Evolutionary conservation across 2,113 vertebrate genomes (phyloP).

Genomic region (Stigmatopora nigra): DNA sequence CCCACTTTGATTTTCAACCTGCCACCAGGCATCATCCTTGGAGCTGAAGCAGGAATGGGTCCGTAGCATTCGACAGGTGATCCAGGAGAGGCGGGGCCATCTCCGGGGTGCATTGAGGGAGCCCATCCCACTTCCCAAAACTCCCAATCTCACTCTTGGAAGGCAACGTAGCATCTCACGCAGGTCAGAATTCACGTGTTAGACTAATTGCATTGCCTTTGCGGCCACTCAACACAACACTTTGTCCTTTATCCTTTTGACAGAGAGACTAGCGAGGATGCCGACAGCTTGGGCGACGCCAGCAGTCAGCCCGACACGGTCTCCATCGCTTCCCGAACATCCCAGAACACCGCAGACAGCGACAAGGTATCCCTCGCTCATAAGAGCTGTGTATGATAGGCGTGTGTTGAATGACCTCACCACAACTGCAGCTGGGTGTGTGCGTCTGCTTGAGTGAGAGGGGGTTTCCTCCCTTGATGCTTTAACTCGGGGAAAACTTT

Average conservation of each 20-base stretch:
- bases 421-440: slow-evolving; percentile 47
- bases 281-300: slow-evolving; percentile 93
- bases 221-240: background rate
- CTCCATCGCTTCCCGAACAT: slow-evolving; percentile 94
- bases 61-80: slow-evolving; percentile 94
- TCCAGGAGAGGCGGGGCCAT: slow-evolving; percentile 96
- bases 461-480: slow-evolving; percentile 35
- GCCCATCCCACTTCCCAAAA: slow-evolving; percentile 94
- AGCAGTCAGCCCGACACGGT: slow-evolving; percentile 98
- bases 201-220: too few species aligned
- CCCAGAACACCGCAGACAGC: slow-evolving; percentile 96
- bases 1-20: background rate
- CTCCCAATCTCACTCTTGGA: slow-evolving; percentile 74
- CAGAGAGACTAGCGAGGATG: slow-evolving; percentile 91
- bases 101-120: slow-evolving; percentile 94
- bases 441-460: slow-evolving; percentile 18
- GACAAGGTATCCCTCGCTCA: slow-evolving; percentile 80
- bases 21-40: slow-evolving; percentile 81
- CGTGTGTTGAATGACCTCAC: slow-evolving; percentile 56
- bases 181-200: slow-evolving; percentile 68
- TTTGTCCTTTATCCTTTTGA: background rate
- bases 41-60: slow-evolving; percentile 99
- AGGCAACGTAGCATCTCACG: slow-evolving; percentile 91
- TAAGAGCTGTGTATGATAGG: slow-evolving; percentile 21
- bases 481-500: slow-evolving; percentile 12